A percentile compares a stretch with the other conserved stretches of the same genome.
Conservation (phyloP, 2,113 vertebrate species). For the Miniopterus natalensis region DNA sequence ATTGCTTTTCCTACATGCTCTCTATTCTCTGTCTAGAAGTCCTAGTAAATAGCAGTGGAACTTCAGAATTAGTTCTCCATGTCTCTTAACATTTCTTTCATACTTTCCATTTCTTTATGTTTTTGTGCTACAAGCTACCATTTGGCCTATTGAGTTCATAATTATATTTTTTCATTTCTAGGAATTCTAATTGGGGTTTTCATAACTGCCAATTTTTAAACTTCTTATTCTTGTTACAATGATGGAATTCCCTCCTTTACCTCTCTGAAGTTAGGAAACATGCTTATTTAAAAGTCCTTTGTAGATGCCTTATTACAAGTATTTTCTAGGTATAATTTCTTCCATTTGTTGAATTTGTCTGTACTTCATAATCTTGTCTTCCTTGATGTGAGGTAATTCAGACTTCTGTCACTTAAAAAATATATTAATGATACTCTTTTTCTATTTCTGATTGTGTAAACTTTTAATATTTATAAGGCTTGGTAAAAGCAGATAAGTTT, state of each 20-base stretch:
- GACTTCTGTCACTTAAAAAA: constrained; percentile 35
- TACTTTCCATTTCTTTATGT: not conserved
- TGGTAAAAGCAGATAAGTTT: constrained; percentile 46
- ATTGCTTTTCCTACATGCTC: not conserved
- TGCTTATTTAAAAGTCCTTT: not conserved
- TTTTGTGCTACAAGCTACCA: not conserved
- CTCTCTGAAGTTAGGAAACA: constrained; percentile 31
- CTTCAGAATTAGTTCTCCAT: not conserved
- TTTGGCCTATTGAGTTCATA: not conserved
- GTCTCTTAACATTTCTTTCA: not conserved
- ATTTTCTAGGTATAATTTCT: constrained; percentile 20
- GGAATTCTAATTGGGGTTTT: constrained; percentile 27
- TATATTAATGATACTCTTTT: not conserved
- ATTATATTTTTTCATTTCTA: constrained; percentile 45
- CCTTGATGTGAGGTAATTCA: not conserved
- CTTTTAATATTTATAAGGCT: constrained; percentile 43
- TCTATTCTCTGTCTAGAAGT: constrained; percentile 22
- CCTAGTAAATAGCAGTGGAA: not conserved
- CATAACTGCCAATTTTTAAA: constrained; percentile 35
- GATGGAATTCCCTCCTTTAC: constrained; percentile 23
- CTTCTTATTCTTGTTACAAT: not conserved
- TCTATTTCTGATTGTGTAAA: constrained; percentile 24
- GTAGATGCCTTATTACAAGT: not conserved
- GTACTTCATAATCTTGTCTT: constrained; percentile 23
- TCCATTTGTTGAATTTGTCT: constrained; percentile 17